Evolutionary conservation across 2,797 vertebrate genomes (phyloP).

Genomic region (Tiaroga cobitis): DNA sequence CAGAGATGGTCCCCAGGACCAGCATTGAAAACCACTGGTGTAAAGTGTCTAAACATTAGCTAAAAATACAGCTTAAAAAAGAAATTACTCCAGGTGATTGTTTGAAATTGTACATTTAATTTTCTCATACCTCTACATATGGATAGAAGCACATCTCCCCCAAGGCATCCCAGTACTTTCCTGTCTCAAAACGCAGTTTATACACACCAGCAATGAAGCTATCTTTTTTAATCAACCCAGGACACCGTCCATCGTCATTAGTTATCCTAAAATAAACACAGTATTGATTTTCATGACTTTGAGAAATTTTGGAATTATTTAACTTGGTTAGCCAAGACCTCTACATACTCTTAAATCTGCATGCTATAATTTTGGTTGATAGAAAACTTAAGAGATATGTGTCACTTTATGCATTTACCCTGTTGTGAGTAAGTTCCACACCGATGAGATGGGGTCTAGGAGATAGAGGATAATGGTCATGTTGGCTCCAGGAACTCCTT

Average conservation of each 20-base stretch:
- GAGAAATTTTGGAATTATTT: not conserved
- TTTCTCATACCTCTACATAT: slow-evolving; percentile 85
- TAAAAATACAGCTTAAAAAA: not conserved
- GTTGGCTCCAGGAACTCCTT: slow-evolving; percentile 74
- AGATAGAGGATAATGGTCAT: slow-evolving; percentile 72
- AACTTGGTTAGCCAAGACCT: not conserved
- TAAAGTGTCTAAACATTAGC: not conserved
- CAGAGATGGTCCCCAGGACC: not conserved
- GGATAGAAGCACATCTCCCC: slow-evolving; percentile 87
- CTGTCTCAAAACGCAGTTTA: slow-evolving; percentile 87
- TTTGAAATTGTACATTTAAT: not conserved
- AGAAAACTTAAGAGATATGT: not conserved
- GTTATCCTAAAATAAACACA: slow-evolving; percentile 74
- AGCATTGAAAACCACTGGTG: not conserved
- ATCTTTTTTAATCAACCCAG: slow-evolving; percentile 74
- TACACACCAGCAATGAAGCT: slow-evolving; percentile 83
- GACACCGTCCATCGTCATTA: slow-evolving; percentile 83
- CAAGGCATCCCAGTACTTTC: slow-evolving; percentile 83
- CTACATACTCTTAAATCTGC: not conserved
- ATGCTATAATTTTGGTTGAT: not conserved
- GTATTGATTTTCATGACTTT: not conserved
- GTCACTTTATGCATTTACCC: slow-evolving; percentile 66
- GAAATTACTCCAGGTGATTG: not conserved
- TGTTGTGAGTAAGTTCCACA: slow-evolving; percentile 71
- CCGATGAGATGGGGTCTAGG: slow-evolving; percentile 63